Evolutionary conservation across 1,140 invertebrate species (phyloP).

Genomic region (Brachystomella parvula): DNA sequence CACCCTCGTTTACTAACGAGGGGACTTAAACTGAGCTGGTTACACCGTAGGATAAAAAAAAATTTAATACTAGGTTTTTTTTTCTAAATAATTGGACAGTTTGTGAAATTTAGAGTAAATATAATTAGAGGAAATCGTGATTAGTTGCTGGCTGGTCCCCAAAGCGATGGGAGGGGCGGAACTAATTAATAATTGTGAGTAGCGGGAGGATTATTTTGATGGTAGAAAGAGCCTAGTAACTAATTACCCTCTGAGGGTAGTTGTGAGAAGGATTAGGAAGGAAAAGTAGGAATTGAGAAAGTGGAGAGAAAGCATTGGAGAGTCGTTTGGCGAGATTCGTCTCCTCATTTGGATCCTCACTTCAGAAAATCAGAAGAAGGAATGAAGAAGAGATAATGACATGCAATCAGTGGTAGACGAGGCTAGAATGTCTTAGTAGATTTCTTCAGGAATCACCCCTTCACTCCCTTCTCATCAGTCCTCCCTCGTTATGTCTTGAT

Average conservation of each 20-base stretch:
- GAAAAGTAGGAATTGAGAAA: neutral
- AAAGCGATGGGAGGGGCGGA: neutral
- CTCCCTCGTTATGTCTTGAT: no score
- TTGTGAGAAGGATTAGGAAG: neutral
- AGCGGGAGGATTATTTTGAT: neutral
- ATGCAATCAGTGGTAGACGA: slow-evolving; percentile 39
- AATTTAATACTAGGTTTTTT: no score
- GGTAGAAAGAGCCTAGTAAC: neutral
- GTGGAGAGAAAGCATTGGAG: neutral
- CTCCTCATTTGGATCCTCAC: slow-evolving; percentile 6
- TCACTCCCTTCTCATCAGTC: no score
- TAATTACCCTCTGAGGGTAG: no score
- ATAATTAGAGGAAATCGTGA: neutral
- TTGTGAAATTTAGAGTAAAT: no score
- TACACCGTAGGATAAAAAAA: no score
- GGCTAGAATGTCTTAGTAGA: slow-evolving; percentile 38
- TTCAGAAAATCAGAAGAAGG: neutral
- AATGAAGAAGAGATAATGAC: slow-evolving; percentile 34
- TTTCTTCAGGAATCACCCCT: slow-evolving; percentile 21
- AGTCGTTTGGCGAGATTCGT: neutral
- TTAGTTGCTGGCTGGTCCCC: neutral
- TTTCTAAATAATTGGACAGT: no score
- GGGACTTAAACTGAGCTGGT: no score
- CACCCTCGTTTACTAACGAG: no score
- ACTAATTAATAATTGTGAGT: slow-evolving; percentile 5